phyloP scores from a whole-genome alignment of 2,113 vertebrate genomes.

The Oostethus manadensis region DNA sequence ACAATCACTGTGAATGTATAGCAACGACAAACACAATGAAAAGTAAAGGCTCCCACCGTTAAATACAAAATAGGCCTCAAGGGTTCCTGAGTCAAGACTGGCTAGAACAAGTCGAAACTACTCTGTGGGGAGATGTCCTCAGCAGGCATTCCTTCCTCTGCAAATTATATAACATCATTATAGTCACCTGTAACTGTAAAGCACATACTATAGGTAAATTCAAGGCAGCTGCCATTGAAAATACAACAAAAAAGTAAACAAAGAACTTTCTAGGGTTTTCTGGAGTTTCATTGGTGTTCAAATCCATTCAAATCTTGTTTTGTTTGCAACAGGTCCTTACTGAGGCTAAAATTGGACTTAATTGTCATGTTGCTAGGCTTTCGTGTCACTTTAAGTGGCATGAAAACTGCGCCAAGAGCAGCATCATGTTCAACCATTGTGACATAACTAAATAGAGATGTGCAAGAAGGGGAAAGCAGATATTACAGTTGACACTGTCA shows the following conservation, averaged over 20 bases:
- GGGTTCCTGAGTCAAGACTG: constrained; percentile 25
- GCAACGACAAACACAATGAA: not conserved
- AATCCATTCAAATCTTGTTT: not conserved
- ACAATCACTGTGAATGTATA: not conserved
- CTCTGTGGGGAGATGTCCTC: constrained; percentile 10
- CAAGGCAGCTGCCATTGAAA: not conserved
- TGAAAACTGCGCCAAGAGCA: constrained; percentile 13
- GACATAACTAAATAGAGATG: constrained; percentile 2
- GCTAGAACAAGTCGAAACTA: constrained; percentile 58
- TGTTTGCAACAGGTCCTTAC: constrained; percentile 22
- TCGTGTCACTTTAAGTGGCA: constrained; percentile 15
- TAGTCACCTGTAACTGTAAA: constrained; percentile 8
- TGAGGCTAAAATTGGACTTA: constrained; percentile 21
- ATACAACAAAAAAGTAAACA: not conserved
- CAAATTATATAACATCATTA: constrained; percentile 5
- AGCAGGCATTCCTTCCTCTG: constrained; percentile 35
- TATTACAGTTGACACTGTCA: not conserved
- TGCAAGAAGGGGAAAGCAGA: not conserved
- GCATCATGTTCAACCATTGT: constrained; percentile 10
- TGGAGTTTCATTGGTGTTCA: not conserved
- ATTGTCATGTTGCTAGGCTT: constrained; percentile 38
- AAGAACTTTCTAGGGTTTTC: not conserved
- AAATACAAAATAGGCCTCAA: constrained; percentile 25
- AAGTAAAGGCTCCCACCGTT: constrained; percentile 1
- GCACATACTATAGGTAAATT: not conserved